A percentile compares a stretch with the other conserved stretches of the same genome.
These are phyloP conservation scores for Geococcyx californianus DNA, from an alignment of 2,113 vertebrate genomes.

Conservation along the genomic window DNA sequence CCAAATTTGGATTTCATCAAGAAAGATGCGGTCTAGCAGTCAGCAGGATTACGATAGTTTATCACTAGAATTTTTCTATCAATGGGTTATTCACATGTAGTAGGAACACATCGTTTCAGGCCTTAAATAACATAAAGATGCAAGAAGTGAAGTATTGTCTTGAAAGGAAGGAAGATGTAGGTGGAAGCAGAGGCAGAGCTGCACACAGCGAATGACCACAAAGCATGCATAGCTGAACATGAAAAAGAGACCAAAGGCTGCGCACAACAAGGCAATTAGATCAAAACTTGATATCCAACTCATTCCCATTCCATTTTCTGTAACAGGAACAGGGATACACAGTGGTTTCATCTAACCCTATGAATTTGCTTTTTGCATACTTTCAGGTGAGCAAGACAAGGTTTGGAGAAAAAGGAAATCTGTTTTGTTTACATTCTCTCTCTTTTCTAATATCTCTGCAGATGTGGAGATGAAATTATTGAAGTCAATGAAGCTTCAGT, in stretches of 20 bases:
- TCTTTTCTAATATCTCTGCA: slow-evolving; percentile 26
- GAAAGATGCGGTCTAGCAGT: background rate
- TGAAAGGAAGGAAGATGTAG: slow-evolving; percentile 27
- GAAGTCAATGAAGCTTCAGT: slow-evolving; percentile 87
- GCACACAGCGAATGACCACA: background rate
- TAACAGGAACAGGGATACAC: background rate
- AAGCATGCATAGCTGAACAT: background rate
- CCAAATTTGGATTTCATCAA: background rate
- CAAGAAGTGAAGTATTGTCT: background rate
- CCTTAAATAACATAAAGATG: background rate
- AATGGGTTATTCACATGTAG: background rate
- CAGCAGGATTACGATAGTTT: background rate
- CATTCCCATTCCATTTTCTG: background rate
- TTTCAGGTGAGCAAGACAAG: background rate
- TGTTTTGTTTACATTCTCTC: background rate
- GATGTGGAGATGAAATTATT: slow-evolving; percentile 92
- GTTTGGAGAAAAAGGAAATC: background rate
- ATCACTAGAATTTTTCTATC: background rate
- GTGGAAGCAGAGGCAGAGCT: background rate
- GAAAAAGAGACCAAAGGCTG: background rate
- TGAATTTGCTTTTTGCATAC: background rate
- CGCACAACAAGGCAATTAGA: background rate
- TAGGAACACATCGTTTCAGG: background rate
- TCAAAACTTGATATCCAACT: background rate
- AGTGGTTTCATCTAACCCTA: background rate